Conservation (phyloP, 2,797 vertebrate species). For the Rhinella marina region DNA sequence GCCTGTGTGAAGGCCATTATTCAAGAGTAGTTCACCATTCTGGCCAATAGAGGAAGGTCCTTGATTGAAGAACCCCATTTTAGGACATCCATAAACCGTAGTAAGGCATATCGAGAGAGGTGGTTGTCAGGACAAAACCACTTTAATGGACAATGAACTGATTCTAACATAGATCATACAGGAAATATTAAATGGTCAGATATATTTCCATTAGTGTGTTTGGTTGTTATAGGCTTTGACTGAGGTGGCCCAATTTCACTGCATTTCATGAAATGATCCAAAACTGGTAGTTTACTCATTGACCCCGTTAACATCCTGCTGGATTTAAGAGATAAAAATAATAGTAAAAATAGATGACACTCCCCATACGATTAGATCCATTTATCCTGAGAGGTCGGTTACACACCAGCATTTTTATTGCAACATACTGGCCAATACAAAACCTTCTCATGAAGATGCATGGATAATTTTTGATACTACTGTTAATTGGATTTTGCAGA, state of each 20-base stretch:
- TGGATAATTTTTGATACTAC: not conserved
- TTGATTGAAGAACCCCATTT: not conserved
- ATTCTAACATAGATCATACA: no score
- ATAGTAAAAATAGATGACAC: not conserved
- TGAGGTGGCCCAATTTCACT: not conserved
- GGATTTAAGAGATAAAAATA: not conserved
- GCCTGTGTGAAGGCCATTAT: no score
- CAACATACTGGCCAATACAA: not conserved
- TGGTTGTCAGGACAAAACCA: not conserved
- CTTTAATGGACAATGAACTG: no score
- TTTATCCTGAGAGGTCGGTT: not conserved
- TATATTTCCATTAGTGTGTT: no score
- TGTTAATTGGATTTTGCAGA: not conserved
- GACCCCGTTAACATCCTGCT: not conserved
- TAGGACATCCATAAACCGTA: not conserved
- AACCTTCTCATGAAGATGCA: not conserved
- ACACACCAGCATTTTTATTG: not conserved
- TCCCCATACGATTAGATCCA: not conserved
- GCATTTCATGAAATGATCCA: not conserved
- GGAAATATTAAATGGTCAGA: no score
- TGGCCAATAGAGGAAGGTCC: no score
- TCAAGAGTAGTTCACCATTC: no score
- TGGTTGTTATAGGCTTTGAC: not conserved
- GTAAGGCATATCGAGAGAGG: not conserved
- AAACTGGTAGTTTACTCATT: not conserved